Percentiles rank a stretch among this genome's conserved stretches.
phyloP scores from a whole-genome alignment of 2,888 invertebrate genomes.

The Sipha maydis region DNA sequence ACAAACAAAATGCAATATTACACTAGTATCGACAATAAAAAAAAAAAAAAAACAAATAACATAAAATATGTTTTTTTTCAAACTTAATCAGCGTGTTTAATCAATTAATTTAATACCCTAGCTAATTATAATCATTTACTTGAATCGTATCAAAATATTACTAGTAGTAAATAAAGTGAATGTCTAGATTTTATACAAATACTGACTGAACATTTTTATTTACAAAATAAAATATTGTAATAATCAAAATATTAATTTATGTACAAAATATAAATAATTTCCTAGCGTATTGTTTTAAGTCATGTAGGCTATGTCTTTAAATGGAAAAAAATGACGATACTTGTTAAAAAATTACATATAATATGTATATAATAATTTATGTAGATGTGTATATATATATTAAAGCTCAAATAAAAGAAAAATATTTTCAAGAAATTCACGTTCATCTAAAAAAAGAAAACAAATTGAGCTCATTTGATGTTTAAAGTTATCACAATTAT shows the following conservation, averaged over 20 bases:
- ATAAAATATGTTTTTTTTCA: slow-evolving; percentile 43
- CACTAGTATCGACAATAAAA: slow-evolving; percentile 60
- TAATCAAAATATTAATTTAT: slow-evolving; percentile 57
- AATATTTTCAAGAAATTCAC: slow-evolving; percentile 36
- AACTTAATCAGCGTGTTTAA: slow-evolving; percentile 55
- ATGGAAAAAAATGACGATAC: slow-evolving; percentile 30
- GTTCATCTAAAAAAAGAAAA: slow-evolving; percentile 19
- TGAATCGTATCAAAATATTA: slow-evolving; percentile 59
- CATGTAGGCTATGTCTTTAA: slow-evolving; percentile 59
- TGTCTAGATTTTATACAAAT: slow-evolving; percentile 60
- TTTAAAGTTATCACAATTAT: slow-evolving; percentile 58
- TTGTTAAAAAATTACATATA: slow-evolving; percentile 28
- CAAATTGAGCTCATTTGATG: slow-evolving; percentile 59
- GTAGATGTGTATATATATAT: slow-evolving; percentile 11
- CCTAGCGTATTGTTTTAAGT: slow-evolving; percentile 57
- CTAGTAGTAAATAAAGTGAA: slow-evolving; percentile 56
- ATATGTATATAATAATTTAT: slow-evolving; percentile 4
- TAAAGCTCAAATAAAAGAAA: slow-evolving; percentile 23
- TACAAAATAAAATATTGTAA: slow-evolving; percentile 59
- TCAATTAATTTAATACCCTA: slow-evolving; percentile 58
- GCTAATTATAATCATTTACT: slow-evolving; percentile 53
- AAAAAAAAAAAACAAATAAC: slow-evolving; percentile 55
- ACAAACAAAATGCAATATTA: slow-evolving; percentile 61
- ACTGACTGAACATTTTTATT: slow-evolving; percentile 60
- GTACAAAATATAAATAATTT: slow-evolving; percentile 62